A percentile compares a stretch with the other conserved stretches of the same genome.
phyloP scores from a whole-genome alignment of 2,888 invertebrate genomes.

The Neoaliturus tenellus region DNA sequence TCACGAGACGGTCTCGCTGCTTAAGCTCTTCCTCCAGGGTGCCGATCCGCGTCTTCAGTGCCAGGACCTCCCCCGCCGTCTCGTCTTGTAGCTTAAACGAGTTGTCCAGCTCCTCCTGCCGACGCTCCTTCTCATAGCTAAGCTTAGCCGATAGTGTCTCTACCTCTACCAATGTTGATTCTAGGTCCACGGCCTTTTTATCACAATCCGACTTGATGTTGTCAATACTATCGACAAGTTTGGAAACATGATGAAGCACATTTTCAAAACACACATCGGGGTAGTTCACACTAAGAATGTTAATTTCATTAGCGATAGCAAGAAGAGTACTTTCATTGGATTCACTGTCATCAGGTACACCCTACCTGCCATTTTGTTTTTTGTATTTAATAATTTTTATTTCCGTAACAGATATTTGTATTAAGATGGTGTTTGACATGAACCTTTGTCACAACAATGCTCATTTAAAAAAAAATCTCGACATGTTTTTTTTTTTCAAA shows the following conservation, averaged over 20 bases:
- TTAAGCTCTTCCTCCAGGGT: background rate
- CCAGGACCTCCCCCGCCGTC: background rate
- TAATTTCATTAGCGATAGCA: background rate
- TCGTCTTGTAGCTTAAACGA: slow-evolving; percentile 6
- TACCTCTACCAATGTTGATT: background rate
- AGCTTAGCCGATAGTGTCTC: slow-evolving; percentile 14
- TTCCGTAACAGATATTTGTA: too few relatives aligned
- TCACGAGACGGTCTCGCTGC: slow-evolving; percentile 6
- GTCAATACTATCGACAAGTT: slow-evolving; percentile 9
- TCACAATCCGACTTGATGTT: background rate
- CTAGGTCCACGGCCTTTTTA: background rate
- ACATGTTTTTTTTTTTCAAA: too few relatives aligned
- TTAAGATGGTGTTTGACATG: too few relatives aligned
- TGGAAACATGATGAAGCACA: background rate
- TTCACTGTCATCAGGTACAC: too few relatives aligned
- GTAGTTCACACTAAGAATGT: slow-evolving; percentile 7
- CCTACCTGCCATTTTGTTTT: too few relatives aligned
- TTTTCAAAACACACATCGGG: background rate
- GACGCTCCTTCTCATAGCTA: background rate
- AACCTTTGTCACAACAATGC: too few relatives aligned
- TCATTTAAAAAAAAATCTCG: too few relatives aligned
- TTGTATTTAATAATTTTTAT: too few relatives aligned
- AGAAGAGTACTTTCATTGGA: background rate
- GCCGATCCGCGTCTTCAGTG: background rate
- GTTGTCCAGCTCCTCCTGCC: slow-evolving; percentile 1